Evolutionary conservation across 2,113 vertebrate genomes (phyloP).

Genomic region (Microcebus tavaratra): DNA sequence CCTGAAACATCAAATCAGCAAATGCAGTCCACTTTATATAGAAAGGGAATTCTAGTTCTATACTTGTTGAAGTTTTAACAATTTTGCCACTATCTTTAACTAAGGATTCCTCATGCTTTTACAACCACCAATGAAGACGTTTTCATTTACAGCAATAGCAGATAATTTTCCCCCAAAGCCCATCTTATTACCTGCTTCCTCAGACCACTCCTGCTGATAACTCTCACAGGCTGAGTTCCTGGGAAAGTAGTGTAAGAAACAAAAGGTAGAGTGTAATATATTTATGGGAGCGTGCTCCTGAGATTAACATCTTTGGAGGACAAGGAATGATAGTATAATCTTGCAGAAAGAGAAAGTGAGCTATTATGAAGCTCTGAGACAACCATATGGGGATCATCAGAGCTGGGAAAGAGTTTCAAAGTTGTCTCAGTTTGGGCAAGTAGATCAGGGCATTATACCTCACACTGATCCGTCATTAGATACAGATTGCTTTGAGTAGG

Average conservation of each 20-base stretch:
- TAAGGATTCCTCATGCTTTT: neutral
- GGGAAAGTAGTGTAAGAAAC: neutral
- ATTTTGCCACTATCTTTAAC: neutral
- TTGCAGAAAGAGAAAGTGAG: neutral
- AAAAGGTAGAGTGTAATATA: neutral
- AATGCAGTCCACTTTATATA: neutral
- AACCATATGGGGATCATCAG: neutral
- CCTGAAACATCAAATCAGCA: neutral
- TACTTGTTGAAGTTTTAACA: neutral
- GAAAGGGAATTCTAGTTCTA: neutral
- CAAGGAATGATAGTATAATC: too few species aligned
- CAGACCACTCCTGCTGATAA: neutral
- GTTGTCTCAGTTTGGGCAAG: neutral
- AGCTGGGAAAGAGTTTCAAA: neutral
- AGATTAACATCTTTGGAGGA: neutral
- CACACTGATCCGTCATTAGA: neutral
- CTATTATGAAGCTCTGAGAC: neutral
- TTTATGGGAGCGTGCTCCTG: neutral
- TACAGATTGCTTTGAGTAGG: neutral
- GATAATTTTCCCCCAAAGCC: neutral
- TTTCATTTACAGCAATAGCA: neutral
- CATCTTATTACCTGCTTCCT: neutral
- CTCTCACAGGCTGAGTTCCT: neutral
- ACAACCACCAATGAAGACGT: neutral
- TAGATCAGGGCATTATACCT: neutral